Percentiles rank a stretch among this genome's conserved stretches.
These are phyloP conservation scores for Hydrophis major DNA, from an alignment of 2,797 vertebrate species.

Conservation along the genomic window DNA sequence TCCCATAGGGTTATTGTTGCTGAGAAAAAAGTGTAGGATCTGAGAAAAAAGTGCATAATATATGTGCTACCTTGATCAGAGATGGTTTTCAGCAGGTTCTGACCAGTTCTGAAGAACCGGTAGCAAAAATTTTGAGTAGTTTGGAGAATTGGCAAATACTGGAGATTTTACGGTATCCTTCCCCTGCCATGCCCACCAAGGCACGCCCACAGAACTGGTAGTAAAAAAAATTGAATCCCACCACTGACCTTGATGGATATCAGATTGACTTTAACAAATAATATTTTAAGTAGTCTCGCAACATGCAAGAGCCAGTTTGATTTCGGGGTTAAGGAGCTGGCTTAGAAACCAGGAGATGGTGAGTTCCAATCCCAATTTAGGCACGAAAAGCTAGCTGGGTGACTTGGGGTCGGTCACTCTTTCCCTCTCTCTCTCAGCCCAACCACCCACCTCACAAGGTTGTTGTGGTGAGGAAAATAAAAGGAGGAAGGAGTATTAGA, in stretches of 20 bases:
- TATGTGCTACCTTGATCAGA: too few species aligned
- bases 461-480: not conserved
- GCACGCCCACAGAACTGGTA: too few species aligned
- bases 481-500: not conserved
- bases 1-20: too few species aligned
- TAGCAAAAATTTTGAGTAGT: too few species aligned
- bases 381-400: not conserved
- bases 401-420: not conserved
- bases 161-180: too few species aligned
- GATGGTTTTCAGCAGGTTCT: too few species aligned
- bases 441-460: not conserved
- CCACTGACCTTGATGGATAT: not conserved
- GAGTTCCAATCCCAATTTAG: not conserved
- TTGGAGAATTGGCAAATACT: too few species aligned
- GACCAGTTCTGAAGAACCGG: too few species aligned
- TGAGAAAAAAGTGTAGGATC: too few species aligned
- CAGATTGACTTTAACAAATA: not conserved
- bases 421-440: not conserved
- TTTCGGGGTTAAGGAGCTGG: not conserved
- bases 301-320: not conserved
- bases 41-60: too few species aligned
- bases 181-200: too few species aligned
- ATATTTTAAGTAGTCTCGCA: not conserved
- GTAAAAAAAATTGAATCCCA: too few species aligned
- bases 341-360: not conserved